Base-by-base conservation (phyloP, 2,888 invertebrate genomes). In the Drosophila maculinotata region DNA sequence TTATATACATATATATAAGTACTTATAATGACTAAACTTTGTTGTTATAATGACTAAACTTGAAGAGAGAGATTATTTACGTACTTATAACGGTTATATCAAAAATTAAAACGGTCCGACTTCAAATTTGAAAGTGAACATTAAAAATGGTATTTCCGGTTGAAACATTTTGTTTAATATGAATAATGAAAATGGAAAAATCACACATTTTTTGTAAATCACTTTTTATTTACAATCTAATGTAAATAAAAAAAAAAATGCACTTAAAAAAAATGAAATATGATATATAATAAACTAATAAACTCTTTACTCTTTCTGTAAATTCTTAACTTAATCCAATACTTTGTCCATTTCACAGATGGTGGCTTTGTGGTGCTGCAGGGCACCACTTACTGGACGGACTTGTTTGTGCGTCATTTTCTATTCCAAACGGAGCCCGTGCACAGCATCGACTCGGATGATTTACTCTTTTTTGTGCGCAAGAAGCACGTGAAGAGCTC, bases 321-420 rank as follows among this genome's bases (percentile, higher is more conserved):
- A 6, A 9, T 15, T 1, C n/a, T 30, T 28, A 23, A 36, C 4
- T n/a, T 12, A 14, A 2, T 4, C 3, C 3, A 7, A 28, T 14
- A 9, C 15, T 1, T 15, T 15, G n/a, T n/a, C 10, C 20, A 6
- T n/a, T 92, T 92, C 92, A 20, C 93, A 97, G 97, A 97, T 92
- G 96, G 96, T 25, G 97, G 97, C 41, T 98, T 98, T 92, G 97
- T 98, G 74, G 95, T 98, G 92, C 94, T 97, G 12, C 97, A 97
- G 92, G 97, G 97, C 33, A 97, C 97, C 63, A 97, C 97, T 2
- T 98, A 98, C 90, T 98, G 98, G 98, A 98, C 97, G 51, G 97
- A 97, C 92, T 93, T 98, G 78, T 98, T 98, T 92, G 97, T 97
- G 74, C 94, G 97, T 10, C 97, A 98, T 93, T 98, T 98, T 92